phyloP scores from a whole-genome alignment of 2,888 invertebrate genomes.

The Alloscopus bannaensis region DNA sequence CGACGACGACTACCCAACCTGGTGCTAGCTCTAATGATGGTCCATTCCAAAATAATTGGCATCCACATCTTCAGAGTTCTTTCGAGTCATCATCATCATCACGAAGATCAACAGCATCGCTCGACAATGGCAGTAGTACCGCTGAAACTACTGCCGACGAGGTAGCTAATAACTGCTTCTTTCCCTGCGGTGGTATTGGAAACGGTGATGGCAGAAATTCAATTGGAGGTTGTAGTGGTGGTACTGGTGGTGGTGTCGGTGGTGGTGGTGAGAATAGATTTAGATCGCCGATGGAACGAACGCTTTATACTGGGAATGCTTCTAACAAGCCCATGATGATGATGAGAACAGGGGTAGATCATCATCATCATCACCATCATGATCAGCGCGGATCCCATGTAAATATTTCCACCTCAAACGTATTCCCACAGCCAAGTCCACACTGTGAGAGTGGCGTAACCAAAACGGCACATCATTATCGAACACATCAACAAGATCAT shows the following conservation, averaged over 20 bases:
- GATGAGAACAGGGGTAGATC: constrained; percentile 41
- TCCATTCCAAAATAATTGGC: constrained; percentile 72
- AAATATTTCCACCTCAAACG: constrained; percentile 47
- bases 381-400: constrained; percentile 40
- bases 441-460: constrained; percentile 25
- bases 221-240: constrained; percentile 45
- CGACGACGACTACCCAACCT: constrained; percentile 52
- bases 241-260: constrained; percentile 39
- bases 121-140: constrained; percentile 21
- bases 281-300: constrained; percentile 37
- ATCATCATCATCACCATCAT: constrained; percentile 47
- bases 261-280: constrained; percentile 50
- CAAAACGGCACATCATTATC: constrained; percentile 51
- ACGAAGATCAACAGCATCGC: constrained; percentile 38
- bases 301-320: constrained; percentile 25
- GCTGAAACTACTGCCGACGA: constrained; percentile 27
- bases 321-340: constrained; percentile 31
- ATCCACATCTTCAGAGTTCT: constrained; percentile 57
- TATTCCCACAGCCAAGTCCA: constrained; percentile 41
- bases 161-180: constrained; percentile 41
- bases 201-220: constrained; percentile 38
- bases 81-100: constrained; percentile 52
- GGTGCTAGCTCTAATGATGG: constrained; percentile 70
- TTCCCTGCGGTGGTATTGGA: constrained; percentile 23
- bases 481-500: constrained; percentile 53